These are phyloP conservation scores for Phallusia fumigata DNA, from an alignment of 23 tunicate species.

Conservation along the genomic window DNA sequence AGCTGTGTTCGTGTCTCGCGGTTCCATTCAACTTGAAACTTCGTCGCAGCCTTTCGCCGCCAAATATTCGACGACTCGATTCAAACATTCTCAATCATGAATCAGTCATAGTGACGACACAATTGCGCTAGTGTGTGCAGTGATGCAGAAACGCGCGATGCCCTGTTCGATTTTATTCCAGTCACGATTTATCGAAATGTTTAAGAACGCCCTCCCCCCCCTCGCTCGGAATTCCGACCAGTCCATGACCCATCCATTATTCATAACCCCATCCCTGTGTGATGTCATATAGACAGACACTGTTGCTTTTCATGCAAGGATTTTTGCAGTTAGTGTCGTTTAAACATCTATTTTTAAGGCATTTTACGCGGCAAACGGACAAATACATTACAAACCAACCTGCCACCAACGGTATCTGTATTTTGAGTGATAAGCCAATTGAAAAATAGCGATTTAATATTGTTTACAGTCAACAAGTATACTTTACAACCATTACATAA, in stretches of 20 bases:
- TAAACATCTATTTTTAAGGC: too few relatives aligned
- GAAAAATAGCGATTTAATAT: too few relatives aligned
- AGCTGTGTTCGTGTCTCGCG: neutral
- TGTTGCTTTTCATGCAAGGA: neutral
- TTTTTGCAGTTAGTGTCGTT: too few relatives aligned
- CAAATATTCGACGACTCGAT: neutral
- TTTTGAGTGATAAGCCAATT: too few relatives aligned
- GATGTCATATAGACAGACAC: neutral
- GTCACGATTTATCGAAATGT: neutral
- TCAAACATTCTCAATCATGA: neutral
- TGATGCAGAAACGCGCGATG: conserved; percentile 7
- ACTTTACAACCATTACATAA: too few relatives aligned
- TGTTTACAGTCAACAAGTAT: too few relatives aligned
- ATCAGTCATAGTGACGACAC: neutral
- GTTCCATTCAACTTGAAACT: conserved; percentile 2
- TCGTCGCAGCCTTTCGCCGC: neutral
- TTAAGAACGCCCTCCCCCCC: neutral
- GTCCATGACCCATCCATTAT: neutral
- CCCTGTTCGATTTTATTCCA: neutral
- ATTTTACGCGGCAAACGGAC: too few relatives aligned
- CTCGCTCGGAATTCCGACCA: neutral
- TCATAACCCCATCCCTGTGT: neutral
- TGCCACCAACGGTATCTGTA: too few relatives aligned
- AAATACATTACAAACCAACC: too few relatives aligned
- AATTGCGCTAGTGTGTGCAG: neutral